Conservation (phyloP, 1,140 invertebrate genomes). For the Cardiocondyla obscurior region DNA sequence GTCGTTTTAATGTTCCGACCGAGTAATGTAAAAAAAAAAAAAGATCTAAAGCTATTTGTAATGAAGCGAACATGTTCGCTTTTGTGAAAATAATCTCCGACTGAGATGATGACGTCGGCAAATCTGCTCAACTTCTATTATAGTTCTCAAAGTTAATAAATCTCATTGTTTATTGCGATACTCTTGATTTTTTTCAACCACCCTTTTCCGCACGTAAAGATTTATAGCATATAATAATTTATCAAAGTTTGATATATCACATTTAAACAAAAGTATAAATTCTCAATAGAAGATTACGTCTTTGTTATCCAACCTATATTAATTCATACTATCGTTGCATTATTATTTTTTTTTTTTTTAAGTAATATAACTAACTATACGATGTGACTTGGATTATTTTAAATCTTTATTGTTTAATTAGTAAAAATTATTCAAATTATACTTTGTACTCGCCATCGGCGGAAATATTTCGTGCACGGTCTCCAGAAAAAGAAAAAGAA, state of each 20-base stretch:
- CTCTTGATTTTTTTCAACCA: background rate
- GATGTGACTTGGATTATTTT: too few relatives aligned
- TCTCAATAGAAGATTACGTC: background rate
- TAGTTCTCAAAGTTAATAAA: conserved; percentile 62
- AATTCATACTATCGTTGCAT: background rate
- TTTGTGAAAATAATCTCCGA: conserved; percentile 10
- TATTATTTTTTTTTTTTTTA: background rate
- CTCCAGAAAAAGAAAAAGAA: conserved; percentile 24
- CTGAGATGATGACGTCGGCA: background rate
- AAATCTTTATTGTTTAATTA: background rate
- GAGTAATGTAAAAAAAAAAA: conserved; percentile 19
- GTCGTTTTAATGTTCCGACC: background rate
- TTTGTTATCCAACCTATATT: background rate
- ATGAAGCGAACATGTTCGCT: background rate
- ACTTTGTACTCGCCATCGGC: background rate
- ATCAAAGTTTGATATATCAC: background rate
- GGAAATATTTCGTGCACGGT: background rate
- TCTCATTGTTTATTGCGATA: conserved; percentile 35
- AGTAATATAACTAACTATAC: background rate
- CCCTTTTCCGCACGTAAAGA: background rate
- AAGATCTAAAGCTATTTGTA: conserved; percentile 23
- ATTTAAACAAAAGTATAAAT: conserved; percentile 1
- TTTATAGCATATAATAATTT: background rate
- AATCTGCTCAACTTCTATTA: conserved; percentile 40
- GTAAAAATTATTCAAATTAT: background rate